Base-by-base conservation (phyloP, 1,140 invertebrate species). In the Maniola jurtina region DNA sequence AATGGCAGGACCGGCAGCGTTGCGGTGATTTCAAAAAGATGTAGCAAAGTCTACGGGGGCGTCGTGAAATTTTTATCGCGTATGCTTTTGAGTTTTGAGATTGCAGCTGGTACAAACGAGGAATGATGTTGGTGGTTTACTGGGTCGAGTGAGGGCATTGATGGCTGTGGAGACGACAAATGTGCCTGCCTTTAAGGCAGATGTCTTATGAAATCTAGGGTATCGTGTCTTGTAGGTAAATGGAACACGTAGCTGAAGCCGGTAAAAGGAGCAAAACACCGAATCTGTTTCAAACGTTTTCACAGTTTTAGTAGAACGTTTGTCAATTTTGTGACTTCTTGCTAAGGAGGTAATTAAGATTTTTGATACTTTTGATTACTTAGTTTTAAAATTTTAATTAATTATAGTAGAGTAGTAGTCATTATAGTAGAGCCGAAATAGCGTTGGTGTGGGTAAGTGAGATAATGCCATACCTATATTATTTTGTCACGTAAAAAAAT, bases 141-240 rank as follows among this genome's bases (percentile, higher is more conserved):
- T 68, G 61, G 66, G 66, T 68, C 66, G 61, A 58, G 61, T 62
- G 60, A 64, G 47, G 61, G 47, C 66, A 68, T 68, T 68, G 66
- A 68, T 59, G 66, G 55, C 61, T 57, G 57, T 67, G 40, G 59
- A 64, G 54, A 64, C 60, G 55, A 45, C 61, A 40, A 52, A 67
- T 52, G 61, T 62, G 62, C 13, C 35, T 15, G 47, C 36, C 56
- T 68, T 60, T 68, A 35, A 63, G 61, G 56, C 56, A 40, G 38
- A 59, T 16, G 55, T 59, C 57, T 66, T 68, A 54, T 63, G 61
- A 16, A 64, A 68, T 64, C 61, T 68, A 48, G 66, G 66, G 47
- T 38, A 68, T 35, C 40, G 61, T 68, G 66, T 68, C 66, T 68
- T 64, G 55, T 52, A 64, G 45, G 55, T 61, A 68, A 68, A 60